Evolutionary conservation across 2,888 invertebrate genomes (phyloP).

Genomic region (Tetanocera ferruginea): DNA sequence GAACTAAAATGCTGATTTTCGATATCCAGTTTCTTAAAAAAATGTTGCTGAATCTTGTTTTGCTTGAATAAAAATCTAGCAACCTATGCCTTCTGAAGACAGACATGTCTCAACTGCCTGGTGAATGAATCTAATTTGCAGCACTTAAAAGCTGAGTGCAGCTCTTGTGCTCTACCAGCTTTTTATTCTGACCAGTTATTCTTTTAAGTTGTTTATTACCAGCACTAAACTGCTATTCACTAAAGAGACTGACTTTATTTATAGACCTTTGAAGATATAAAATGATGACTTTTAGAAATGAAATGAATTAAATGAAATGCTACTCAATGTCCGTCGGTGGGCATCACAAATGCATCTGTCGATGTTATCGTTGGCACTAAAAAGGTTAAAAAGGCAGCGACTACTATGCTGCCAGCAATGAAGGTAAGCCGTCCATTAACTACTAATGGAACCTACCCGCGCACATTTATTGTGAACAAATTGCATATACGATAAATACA

Average conservation of each 20-base stretch:
- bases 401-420: background rate
- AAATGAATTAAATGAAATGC: background rate
- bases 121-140: background rate
- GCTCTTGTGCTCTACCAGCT: too few species aligned
- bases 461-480: conserved; percentile 18
- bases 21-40: too few species aligned
- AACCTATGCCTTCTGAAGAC: too few species aligned
- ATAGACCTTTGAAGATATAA: background rate
- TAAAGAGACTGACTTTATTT: too few species aligned
- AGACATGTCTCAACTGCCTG: background rate
- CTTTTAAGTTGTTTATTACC: background rate
- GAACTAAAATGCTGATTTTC: too few species aligned
- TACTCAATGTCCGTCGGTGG: background rate
- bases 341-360: conserved; percentile 9
- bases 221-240: too few species aligned
- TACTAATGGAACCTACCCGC: conserved; percentile 14
- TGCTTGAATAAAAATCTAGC: too few species aligned
- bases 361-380: conserved; percentile 21
- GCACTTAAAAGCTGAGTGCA: too few species aligned
- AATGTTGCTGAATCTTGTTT: too few species aligned
- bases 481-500: conserved; percentile 19
- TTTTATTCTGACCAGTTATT: background rate
- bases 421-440: conserved; percentile 1
- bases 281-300: conserved; percentile 11
- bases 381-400: conserved; percentile 16